Evolutionary conservation across 2,797 vertebrate species (phyloP).

Genomic region (Oreonectes daqikongensis): DNA sequence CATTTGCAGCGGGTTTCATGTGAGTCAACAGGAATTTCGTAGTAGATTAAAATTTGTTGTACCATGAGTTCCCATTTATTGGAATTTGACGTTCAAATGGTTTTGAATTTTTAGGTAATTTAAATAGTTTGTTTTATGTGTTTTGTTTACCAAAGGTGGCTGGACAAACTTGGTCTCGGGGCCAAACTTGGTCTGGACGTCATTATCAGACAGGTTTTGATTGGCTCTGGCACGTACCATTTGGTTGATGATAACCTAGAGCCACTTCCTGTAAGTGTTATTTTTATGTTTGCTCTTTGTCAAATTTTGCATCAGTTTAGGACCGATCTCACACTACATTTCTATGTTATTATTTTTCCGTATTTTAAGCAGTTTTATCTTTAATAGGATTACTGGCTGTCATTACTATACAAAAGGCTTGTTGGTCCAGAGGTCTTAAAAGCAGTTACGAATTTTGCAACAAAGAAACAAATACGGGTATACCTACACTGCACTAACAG

Average conservation of each 20-base stretch:
- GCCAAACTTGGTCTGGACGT: slow-evolving; percentile 86
- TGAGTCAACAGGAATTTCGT: slow-evolving; percentile 69
- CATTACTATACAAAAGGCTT: slow-evolving; percentile 88
- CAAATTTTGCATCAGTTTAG: background rate
- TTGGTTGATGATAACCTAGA: slow-evolving; percentile 87
- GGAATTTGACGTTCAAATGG: background rate
- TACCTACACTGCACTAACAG: slow-evolving; percentile 90
- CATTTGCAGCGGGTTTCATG: slow-evolving; percentile 92
- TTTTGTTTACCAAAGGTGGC: slow-evolving; percentile 81
- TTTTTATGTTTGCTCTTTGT: background rate
- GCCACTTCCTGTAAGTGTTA: slow-evolving; percentile 86
- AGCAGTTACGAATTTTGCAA: slow-evolving; percentile 41
- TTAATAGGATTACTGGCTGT: slow-evolving; percentile 92
- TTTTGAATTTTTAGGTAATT: background rate
- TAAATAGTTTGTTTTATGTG: background rate
- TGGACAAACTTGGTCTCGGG: slow-evolving; percentile 91
- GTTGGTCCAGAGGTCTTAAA: slow-evolving; percentile 85
- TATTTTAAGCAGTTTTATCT: background rate
- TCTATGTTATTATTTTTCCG: background rate
- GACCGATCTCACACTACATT: background rate
- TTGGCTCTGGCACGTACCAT: slow-evolving; percentile 89
- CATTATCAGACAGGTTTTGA: slow-evolving; percentile 92
- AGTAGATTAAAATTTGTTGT: background rate
- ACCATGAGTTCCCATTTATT: background rate
- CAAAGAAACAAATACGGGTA: slow-evolving; percentile 71